Evolutionary conservation across 2,888 invertebrate species (phyloP).

Genomic region (Argyra leucocephala): DNA sequence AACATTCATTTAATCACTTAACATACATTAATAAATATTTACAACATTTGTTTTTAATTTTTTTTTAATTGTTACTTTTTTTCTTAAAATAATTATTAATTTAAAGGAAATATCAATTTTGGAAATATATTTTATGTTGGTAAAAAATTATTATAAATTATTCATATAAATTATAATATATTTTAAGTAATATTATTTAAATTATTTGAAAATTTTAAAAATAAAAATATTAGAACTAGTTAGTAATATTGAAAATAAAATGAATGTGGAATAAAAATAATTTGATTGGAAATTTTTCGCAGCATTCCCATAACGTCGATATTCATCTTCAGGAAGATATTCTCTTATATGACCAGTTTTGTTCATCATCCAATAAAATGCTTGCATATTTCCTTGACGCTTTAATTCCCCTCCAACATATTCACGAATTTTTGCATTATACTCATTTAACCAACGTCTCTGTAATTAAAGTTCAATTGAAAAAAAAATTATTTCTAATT

Average conservation of each 20-base stretch:
- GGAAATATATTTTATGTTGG: neutral
- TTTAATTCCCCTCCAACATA: slow-evolving; percentile 67
- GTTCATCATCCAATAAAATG: slow-evolving; percentile 75
- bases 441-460: slow-evolving; percentile 70
- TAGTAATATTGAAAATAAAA: neutral
- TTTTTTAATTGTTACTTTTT: neutral
- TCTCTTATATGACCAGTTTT: slow-evolving; percentile 63
- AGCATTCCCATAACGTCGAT: slow-evolving; percentile 23
- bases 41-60: neutral
- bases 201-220: neutral
- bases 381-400: slow-evolving; percentile 57
- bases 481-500: slow-evolving; percentile 23
- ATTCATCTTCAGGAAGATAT: slow-evolving; percentile 42
- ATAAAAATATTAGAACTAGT: neutral
- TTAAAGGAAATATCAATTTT: too few species aligned
- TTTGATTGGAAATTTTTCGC: neutral
- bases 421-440: slow-evolving; percentile 63
- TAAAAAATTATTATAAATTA: too few species aligned
- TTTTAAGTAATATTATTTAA: too few species aligned
- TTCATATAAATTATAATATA: too few species aligned
- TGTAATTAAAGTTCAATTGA: slow-evolving; percentile 43
- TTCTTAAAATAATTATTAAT: too few species aligned
- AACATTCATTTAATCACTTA: neutral
- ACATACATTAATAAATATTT: neutral
- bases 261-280: neutral